Conservation (phyloP, 92 coral and sea anemone genomes). For the Siderastrea siderea region DNA sequence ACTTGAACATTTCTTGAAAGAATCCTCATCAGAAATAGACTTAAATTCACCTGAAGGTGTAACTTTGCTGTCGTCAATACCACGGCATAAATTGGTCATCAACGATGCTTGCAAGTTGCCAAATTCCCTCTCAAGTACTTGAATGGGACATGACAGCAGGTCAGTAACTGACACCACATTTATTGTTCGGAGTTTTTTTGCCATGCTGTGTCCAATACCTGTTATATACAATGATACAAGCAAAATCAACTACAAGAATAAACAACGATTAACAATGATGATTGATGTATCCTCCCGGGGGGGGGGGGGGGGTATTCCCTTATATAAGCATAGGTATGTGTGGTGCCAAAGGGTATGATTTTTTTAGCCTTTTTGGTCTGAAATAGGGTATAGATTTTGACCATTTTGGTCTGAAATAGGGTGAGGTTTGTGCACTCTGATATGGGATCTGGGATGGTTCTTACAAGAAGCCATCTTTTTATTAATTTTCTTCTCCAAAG, state of each 20-base stretch:
- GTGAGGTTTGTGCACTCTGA: too few relatives aligned
- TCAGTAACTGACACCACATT: slow-evolving; percentile 74
- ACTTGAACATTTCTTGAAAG: slow-evolving; percentile 76
- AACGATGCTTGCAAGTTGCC: slow-evolving; percentile 49
- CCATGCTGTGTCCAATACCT: slow-evolving; percentile 85
- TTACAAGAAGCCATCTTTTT: too few relatives aligned
- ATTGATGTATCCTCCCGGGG: too few relatives aligned
- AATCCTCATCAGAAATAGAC: slow-evolving; percentile 87
- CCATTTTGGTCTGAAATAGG: too few relatives aligned
- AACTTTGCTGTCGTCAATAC: slow-evolving; percentile 86
- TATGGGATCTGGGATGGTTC: too few relatives aligned
- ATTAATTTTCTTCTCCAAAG: too few relatives aligned
- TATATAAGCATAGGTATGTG: too few relatives aligned
- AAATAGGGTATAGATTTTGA: too few relatives aligned
- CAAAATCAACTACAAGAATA: not conserved
- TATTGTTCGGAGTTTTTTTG: slow-evolving; percentile 67
- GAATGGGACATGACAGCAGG: slow-evolving; percentile 69
- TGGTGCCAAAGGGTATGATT: too few relatives aligned
- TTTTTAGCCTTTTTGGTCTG: too few relatives aligned
- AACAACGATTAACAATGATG: not conserved
- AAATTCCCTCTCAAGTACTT: slow-evolving; percentile 70
- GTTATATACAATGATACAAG: not conserved
- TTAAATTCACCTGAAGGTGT: slow-evolving; percentile 76
- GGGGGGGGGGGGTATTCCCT: too few relatives aligned
- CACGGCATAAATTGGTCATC: slow-evolving; percentile 72